A percentile compares a stretch with the other conserved stretches of the same genome.
Evolutionary conservation across 2,113 vertebrate genomes (phyloP).

Genomic region (Lepisosteus osseus): DNA sequence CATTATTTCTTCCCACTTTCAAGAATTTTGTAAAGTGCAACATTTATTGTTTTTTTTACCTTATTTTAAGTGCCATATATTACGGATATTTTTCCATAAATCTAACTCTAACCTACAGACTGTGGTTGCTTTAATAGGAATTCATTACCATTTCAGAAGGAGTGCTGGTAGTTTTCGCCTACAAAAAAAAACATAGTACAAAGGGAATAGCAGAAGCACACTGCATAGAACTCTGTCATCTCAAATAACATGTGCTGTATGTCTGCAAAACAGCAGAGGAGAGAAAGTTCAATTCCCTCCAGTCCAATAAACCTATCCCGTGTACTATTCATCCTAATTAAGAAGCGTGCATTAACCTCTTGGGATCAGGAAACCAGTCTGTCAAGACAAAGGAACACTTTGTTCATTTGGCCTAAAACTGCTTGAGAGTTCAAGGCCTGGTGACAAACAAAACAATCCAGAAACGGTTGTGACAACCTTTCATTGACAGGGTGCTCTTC

Average conservation of each 20-base stretch:
- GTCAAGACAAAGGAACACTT: background rate
- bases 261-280: background rate
- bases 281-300: slow-evolving; percentile 17
- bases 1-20: slow-evolving; percentile 45
- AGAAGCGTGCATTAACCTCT: background rate
- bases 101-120: slow-evolving; percentile 54
- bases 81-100: slow-evolving; percentile 65
- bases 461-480: background rate
- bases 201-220: slow-evolving; percentile 59
- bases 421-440: background rate
- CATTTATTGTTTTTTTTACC: slow-evolving; percentile 43
- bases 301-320: background rate
- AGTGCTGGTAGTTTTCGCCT: slow-evolving; percentile 50
- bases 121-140: slow-evolving; percentile 59
- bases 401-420: background rate
- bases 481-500: background rate
- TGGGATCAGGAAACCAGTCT: background rate
- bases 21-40: slow-evolving; percentile 38
- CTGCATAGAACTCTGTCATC: slow-evolving; percentile 44
- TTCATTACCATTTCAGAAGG: slow-evolving; percentile 70
- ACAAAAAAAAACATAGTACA: slow-evolving; percentile 38
- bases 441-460: background rate
- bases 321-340: background rate
- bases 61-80: slow-evolving; percentile 49
- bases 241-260: slow-evolving; percentile 51